Evolutionary conservation across 2,113 vertebrate species (phyloP).

Genomic region (Grallaria varia): DNA sequence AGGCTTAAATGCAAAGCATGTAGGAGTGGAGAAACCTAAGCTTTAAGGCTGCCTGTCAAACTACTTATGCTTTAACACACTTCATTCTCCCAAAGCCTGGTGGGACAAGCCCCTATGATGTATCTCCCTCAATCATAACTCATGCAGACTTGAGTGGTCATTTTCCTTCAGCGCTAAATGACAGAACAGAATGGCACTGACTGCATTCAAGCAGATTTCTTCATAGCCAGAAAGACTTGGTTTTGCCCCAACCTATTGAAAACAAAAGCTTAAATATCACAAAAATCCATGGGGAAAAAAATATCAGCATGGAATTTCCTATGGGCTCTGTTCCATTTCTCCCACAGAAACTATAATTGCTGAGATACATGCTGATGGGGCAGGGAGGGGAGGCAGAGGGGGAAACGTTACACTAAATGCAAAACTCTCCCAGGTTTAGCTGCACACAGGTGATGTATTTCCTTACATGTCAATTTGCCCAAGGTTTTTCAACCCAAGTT

Average conservation of each 20-base stretch:
- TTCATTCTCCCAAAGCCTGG: background rate
- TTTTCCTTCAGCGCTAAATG: background rate
- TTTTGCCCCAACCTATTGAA: background rate
- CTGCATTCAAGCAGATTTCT: background rate
- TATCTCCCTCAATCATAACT: background rate
- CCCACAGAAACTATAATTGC: background rate
- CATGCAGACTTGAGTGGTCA: background rate
- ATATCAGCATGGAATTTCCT: constrained; percentile 4
- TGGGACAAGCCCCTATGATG: background rate
- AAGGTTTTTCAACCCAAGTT: background rate
- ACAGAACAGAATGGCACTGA: background rate
- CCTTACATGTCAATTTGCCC: background rate
- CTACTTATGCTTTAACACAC: background rate
- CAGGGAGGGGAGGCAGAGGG: accelerated
- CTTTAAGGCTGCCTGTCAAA: background rate
- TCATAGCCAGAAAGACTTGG: background rate
- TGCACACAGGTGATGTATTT: background rate
- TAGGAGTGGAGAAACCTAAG: background rate
- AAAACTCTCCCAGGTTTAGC: background rate
- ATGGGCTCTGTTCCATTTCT: background rate
- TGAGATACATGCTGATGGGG: background rate
- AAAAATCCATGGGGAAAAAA: background rate
- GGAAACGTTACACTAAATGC: background rate
- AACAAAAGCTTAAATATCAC: background rate
- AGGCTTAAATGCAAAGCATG: background rate